phyloP scores from a whole-genome alignment of 2,797 vertebrate genomes.

The Silurus aristotelis region DNA sequence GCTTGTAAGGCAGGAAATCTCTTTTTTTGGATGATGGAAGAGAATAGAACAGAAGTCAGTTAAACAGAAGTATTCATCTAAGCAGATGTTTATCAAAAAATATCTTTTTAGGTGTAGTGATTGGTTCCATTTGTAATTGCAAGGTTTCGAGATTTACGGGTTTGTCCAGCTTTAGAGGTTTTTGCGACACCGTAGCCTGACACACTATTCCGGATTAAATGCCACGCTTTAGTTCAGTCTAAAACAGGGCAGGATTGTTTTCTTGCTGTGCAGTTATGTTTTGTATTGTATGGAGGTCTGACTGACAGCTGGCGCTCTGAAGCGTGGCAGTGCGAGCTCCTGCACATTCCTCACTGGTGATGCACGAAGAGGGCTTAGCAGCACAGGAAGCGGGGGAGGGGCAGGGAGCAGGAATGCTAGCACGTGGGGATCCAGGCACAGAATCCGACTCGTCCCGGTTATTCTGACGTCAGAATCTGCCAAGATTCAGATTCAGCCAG shows the following conservation, averaged over 20 bases:
- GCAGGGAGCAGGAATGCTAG: slow-evolving; percentile 4
- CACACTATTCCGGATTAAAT: neutral
- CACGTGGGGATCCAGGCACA: slow-evolving; percentile 21
- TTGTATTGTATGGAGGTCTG: neutral
- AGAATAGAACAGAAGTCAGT: neutral
- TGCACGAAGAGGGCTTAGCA: slow-evolving; percentile 8
- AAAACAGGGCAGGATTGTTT: neutral
- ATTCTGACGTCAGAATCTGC: slow-evolving; percentile 41
- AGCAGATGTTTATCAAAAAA: neutral
- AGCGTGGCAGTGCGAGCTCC: slow-evolving; percentile 8
- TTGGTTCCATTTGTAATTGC: neutral
- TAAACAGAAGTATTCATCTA: neutral
- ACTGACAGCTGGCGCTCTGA: neutral
- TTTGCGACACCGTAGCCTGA: neutral
- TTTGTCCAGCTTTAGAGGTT: too few species aligned
- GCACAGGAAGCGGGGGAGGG: slow-evolving; percentile 28
- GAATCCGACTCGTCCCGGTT: slow-evolving; percentile 36
- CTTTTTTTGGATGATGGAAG: neutral
- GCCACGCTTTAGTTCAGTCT: neutral
- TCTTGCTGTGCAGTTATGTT: neutral
- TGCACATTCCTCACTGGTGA: slow-evolving; percentile 43
- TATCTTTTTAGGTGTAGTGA: neutral
- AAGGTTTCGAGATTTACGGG: neutral
- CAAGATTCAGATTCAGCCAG: slow-evolving; percentile 29
- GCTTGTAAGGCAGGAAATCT: neutral